These are phyloP conservation scores for Staurois parvus DNA, from an alignment of 2,797 vertebrate genomes.

Conservation along the genomic window DNA sequence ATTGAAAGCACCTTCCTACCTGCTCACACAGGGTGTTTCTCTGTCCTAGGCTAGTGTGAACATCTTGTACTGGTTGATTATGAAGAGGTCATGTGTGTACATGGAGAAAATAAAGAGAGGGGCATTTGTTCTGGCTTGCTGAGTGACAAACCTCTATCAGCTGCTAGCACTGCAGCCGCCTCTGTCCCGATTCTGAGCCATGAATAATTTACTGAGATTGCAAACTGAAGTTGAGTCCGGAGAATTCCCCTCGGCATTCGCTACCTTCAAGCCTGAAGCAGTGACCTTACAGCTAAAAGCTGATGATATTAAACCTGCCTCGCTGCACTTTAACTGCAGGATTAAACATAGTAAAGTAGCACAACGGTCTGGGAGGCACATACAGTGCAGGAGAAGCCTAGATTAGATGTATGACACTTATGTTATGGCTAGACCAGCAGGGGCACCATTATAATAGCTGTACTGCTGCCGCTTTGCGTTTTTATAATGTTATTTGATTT, in stretches of 20 bases:
- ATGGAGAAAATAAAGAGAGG: constrained; percentile 26
- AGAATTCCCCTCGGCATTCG: constrained; percentile 52
- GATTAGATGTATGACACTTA: constrained; percentile 22
- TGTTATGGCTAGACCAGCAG: not conserved
- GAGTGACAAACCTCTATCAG: constrained; percentile 47
- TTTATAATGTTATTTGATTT: not conserved
- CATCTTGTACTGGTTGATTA: constrained; percentile 28
- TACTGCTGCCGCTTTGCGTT: not conserved
- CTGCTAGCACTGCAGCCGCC: constrained; percentile 45
- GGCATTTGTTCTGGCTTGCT: constrained; percentile 40
- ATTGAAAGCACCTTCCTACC: not conserved
- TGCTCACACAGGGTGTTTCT: constrained; percentile 16
- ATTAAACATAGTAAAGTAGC: constrained; percentile 49
- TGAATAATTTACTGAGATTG: constrained; percentile 60
- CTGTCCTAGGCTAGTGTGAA: constrained; percentile 3
- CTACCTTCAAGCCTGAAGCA: constrained; percentile 58
- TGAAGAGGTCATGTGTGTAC: constrained; percentile 35
- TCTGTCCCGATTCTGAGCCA: constrained; percentile 59
- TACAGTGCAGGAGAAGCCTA: not conserved
- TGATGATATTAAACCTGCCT: constrained; percentile 60
- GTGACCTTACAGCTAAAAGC: constrained; percentile 62
- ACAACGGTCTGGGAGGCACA: constrained; percentile 24
- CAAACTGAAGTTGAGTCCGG: constrained; percentile 49
- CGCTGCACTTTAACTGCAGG: constrained; percentile 49
- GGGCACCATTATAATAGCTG: too few relatives aligned